Conservation (phyloP, 2,888 invertebrate species). For the Andrena praecox region DNA sequence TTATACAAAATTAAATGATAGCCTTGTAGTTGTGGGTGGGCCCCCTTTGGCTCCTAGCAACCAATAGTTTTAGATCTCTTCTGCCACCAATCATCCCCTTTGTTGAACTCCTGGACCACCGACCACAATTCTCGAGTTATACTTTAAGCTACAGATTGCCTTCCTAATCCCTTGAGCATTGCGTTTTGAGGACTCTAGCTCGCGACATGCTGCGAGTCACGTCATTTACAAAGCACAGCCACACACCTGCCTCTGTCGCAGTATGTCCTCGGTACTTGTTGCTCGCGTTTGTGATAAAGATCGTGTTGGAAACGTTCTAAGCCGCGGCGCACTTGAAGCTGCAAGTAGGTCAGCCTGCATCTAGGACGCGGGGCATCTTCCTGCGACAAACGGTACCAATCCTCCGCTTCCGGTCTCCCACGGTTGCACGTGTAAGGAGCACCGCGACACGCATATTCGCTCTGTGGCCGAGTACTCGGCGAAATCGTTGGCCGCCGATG, state of each 20-base stretch:
- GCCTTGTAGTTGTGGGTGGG: too few relatives aligned
- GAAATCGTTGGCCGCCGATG: conserved; percentile 63
- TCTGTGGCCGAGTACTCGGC: conserved; percentile 48
- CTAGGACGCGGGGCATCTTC: conserved; percentile 43
- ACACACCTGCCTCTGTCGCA: too few relatives aligned
- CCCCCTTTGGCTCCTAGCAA: too few relatives aligned
- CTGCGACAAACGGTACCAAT: conserved; percentile 50
- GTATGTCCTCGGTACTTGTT: not conserved
- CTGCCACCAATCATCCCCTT: too few relatives aligned
- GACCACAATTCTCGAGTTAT: too few relatives aligned
- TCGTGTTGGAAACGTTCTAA: not conserved
- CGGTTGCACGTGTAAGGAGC: conserved; percentile 67
- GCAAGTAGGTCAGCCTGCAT: conserved; percentile 47
- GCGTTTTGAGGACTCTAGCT: too few relatives aligned
- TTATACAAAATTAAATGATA: too few relatives aligned
- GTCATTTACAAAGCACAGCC: too few relatives aligned
- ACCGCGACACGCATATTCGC: conserved; percentile 50
- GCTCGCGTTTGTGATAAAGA: not conserved
- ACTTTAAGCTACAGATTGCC: not conserved
- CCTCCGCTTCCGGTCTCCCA: conserved; percentile 66
- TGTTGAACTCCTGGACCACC: too few relatives aligned
- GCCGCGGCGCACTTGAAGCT: not conserved
- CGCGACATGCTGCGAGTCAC: too few relatives aligned
- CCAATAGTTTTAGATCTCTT: too few relatives aligned
- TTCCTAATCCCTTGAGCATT: not conserved